Conservation (phyloP, 2,888 invertebrate species). For the Acanthosepion esculentum region DNA sequence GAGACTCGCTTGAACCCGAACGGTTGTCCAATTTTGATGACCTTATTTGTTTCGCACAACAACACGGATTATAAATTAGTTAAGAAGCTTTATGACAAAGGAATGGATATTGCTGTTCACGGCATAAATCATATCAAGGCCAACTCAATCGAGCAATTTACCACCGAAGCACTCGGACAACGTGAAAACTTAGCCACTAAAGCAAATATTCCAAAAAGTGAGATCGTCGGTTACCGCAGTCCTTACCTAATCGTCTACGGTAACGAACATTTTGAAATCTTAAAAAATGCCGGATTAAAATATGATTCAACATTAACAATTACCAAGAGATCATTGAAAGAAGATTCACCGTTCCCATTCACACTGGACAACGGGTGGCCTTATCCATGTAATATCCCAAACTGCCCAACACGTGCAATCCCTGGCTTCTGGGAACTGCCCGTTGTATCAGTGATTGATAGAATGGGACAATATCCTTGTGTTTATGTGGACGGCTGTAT, state of each 20-base stretch:
- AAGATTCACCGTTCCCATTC: constrained; percentile 79
- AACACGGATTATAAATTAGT: constrained; percentile 52
- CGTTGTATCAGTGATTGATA: constrained; percentile 65
- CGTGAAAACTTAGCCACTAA: constrained; percentile 61
- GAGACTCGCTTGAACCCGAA: constrained; percentile 49
- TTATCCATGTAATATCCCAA: constrained; percentile 47
- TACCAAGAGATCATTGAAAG: constrained; percentile 51
- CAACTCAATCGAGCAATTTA: constrained; percentile 56
- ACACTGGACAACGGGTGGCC: constrained; percentile 82
- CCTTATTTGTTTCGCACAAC: constrained; percentile 50
- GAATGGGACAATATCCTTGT: constrained; percentile 64
- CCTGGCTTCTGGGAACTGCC: constrained; percentile 79
- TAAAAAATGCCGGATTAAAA: constrained; percentile 59
- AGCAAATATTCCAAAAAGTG: constrained; percentile 63
- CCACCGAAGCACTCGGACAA: constrained; percentile 62
- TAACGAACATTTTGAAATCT: constrained; percentile 55
- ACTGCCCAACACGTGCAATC: constrained; percentile 49
- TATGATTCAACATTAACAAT: constrained; percentile 66
- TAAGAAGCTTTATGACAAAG: constrained; percentile 63
- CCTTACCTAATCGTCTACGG: constrained; percentile 68
- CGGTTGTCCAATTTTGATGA: constrained; percentile 51
- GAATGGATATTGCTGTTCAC: constrained; percentile 67
- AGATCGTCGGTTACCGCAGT: constrained; percentile 68
- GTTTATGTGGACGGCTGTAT: constrained; percentile 70
- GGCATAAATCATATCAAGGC: constrained; percentile 66